phyloP scores from a whole-genome alignment of 1,140 invertebrate species.

The Eciton burchellii region DNA sequence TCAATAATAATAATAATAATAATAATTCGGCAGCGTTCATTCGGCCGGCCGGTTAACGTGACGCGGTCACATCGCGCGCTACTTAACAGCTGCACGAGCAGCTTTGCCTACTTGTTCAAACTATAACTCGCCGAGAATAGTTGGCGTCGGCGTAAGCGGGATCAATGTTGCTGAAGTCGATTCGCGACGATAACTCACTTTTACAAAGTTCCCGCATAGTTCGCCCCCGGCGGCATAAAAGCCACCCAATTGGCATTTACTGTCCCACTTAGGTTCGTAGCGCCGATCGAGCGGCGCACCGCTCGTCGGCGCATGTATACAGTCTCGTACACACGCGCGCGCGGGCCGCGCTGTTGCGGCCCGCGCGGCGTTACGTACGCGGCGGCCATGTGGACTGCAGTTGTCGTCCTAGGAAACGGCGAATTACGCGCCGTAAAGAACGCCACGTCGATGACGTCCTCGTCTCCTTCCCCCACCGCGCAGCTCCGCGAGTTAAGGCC shows the following conservation, averaged over 20 bases:
- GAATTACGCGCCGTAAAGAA: slow-evolving; percentile 47
- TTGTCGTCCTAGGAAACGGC: slow-evolving; percentile 52
- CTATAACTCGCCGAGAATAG: slow-evolving; percentile 29
- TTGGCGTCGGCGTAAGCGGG: slow-evolving; percentile 33
- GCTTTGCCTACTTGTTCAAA: slow-evolving; percentile 15
- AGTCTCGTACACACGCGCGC: no score
- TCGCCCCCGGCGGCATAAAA: slow-evolving; percentile 32
- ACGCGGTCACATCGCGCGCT: no score
- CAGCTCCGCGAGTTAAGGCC: slow-evolving; percentile 20
- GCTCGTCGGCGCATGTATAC: neutral
- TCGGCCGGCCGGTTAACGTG: no score
- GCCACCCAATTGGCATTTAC: slow-evolving; percentile 58
- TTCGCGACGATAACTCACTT: slow-evolving; percentile 53
- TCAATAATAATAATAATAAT: no score
- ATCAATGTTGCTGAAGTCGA: slow-evolving; percentile 45
- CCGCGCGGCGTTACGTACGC: slow-evolving; percentile 40
- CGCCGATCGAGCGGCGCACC: slow-evolving; percentile 45
- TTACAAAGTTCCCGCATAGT: slow-evolving; percentile 40
- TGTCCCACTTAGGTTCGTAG: slow-evolving; percentile 52
- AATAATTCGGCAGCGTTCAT: no score
- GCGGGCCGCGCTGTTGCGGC: slow-evolving; percentile 17
- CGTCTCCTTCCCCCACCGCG: slow-evolving; percentile 1
- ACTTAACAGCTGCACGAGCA: neutral
- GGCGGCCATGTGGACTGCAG: slow-evolving; percentile 30
- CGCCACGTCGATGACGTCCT: neutral